These are phyloP conservation scores for Dendrolimus punctatus DNA, from an alignment of 1,140 invertebrate genomes.

Conservation along the genomic window DNA sequence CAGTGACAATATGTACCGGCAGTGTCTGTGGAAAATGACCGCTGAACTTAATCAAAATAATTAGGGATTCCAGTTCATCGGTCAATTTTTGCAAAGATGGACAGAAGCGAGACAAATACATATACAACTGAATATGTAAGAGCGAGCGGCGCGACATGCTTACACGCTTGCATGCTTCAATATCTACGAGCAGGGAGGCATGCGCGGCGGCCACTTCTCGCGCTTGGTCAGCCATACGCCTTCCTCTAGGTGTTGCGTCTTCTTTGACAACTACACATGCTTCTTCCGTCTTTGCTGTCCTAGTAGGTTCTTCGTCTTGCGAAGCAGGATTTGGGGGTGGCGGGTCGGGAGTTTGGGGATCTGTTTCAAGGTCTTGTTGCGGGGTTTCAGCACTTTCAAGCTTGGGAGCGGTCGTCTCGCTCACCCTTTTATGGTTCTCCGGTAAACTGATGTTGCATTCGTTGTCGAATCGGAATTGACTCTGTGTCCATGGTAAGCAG, in stretches of 20 bases:
- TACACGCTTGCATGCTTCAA: conserved; percentile 73
- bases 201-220: conserved; percentile 64
- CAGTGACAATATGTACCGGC: conserved; percentile 9
- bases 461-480: conserved; percentile 98
- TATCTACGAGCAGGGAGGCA: conserved; percentile 68
- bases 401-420: conserved; percentile 72
- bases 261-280: conserved; percentile 60
- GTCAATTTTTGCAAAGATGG: neutral
- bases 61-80: neutral
- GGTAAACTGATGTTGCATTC: conserved; percentile 96
- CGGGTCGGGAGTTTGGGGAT: conserved; percentile 24
- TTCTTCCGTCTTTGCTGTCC: conserved; percentile 32
- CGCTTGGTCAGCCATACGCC: conserved; percentile 54
- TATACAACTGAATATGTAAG: conserved; percentile 10
- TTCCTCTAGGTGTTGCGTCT: conserved; percentile 55
- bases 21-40: conserved; percentile 1
- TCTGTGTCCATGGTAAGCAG: conserved; percentile 77
- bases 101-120: conserved; percentile 10
- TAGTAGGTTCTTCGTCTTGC: conserved; percentile 32
- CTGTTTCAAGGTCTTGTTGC: conserved; percentile 21
- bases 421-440: conserved; percentile 96
- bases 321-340: conserved; percentile 35
- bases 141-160: conserved; percentile 65
- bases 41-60: neutral
- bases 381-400: conserved; percentile 47